These are phyloP conservation scores for Acanthacorydalis orientalis DNA, from an alignment of 2,888 invertebrate genomes.

Conservation along the genomic window DNA sequence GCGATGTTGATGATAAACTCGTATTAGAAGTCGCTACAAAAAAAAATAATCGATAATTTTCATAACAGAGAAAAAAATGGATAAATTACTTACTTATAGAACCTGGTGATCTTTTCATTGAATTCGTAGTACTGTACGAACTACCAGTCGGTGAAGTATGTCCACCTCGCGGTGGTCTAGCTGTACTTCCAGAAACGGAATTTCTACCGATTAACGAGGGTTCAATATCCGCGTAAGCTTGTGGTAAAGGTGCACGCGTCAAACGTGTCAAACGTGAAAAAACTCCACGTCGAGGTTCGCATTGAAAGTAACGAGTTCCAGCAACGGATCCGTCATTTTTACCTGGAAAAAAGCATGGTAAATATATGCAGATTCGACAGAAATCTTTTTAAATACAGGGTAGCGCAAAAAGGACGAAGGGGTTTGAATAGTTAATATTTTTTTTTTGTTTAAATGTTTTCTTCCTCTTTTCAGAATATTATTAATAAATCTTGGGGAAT, in stretches of 20 bases:
- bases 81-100: background rate
- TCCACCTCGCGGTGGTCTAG: slow-evolving; percentile 3
- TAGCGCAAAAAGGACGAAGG: too few relatives aligned
- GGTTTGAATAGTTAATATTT: too few relatives aligned
- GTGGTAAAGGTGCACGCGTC: slow-evolving; percentile 49
- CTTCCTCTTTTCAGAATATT: too few relatives aligned
- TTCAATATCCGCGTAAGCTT: slow-evolving; percentile 28
- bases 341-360: too few relatives aligned
- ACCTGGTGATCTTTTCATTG: background rate
- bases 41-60: too few relatives aligned
- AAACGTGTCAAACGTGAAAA: slow-evolving; percentile 81
- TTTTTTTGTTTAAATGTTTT: too few relatives aligned
- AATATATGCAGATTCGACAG: too few relatives aligned
- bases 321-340: slow-evolving; percentile 95
- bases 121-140: slow-evolving; percentile 1
- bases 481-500: too few relatives aligned
- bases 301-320: slow-evolving; percentile 85
- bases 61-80: background rate
- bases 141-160: slow-evolving; percentile 9
- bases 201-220: background rate
- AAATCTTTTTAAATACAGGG: too few relatives aligned
- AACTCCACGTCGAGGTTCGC: slow-evolving; percentile 81
- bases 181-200: background rate
- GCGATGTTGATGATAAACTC: slow-evolving; percentile 27
- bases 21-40: slow-evolving; percentile 31